A percentile compares a stretch with the other conserved stretches of the same genome.
Conservation (phyloP, 2,113 vertebrate species). For the Empidonax alnorum region DNA sequence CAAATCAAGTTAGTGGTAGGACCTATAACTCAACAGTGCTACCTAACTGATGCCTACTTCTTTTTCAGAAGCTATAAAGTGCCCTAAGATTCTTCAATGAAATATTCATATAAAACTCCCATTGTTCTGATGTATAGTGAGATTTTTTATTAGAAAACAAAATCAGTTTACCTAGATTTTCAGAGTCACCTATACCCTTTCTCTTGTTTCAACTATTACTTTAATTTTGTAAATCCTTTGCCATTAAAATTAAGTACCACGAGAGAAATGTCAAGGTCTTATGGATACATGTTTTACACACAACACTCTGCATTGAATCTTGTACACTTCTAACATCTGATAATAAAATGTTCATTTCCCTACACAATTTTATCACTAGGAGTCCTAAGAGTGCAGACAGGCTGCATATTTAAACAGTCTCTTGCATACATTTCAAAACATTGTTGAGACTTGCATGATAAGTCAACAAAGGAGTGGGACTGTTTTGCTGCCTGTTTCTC, state of each 20-base stretch:
- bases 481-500: neutral
- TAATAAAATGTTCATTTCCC: neutral
- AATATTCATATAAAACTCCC: neutral
- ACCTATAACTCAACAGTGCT: neutral
- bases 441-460: neutral
- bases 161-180: neutral
- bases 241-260: neutral
- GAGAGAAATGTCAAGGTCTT: neutral
- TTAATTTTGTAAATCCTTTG: neutral
- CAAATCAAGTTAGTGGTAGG: neutral
- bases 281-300: neutral
- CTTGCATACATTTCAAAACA: neutral
- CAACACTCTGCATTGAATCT: neutral
- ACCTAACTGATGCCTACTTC: neutral
- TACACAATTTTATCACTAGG: neutral
- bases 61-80: neutral
- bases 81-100: neutral
- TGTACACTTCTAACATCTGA: fast-evolving
- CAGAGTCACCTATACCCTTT: neutral
- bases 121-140: too few relatives aligned
- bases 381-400: neutral
- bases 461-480: neutral
- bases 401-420: neutral
- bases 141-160: neutral
- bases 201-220: neutral